Conservation (phyloP, 2,797 vertebrate species). For the Eupleurogrammus muticus region DNA sequence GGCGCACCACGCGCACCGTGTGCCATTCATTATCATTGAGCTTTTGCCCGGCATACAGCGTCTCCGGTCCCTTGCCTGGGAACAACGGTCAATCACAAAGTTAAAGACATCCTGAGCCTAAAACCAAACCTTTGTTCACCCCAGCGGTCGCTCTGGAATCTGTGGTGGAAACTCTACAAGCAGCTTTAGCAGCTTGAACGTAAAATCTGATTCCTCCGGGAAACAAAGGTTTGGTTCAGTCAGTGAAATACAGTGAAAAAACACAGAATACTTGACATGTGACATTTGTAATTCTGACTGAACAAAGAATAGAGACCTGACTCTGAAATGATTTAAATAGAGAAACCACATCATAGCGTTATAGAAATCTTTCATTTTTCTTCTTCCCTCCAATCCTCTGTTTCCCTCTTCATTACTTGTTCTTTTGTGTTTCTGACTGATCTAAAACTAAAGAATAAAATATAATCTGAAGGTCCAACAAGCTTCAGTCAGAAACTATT, state of each 20-base stretch:
- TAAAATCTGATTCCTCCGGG: conserved; percentile 26
- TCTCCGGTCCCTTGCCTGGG: conserved; percentile 99
- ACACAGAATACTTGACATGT: conserved; percentile 31
- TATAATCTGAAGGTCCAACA: not conserved
- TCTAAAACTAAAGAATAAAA: not conserved
- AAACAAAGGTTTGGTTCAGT: conserved; percentile 80
- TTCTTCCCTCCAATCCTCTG: not conserved
- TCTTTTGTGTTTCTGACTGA: too few species aligned
- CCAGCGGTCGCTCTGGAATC: conserved; percentile 15
- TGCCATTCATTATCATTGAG: conserved; percentile 99
- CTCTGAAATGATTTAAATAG: conserved; percentile 16
- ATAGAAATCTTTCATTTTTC: conserved; percentile 33
- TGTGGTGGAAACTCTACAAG: conserved; percentile 1
- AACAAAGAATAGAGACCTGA: conserved; percentile 1
- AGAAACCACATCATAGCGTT: conserved; percentile 45
- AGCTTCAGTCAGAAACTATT: too few species aligned
- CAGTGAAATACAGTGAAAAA: conserved; percentile 47
- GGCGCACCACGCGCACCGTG: conserved; percentile 95
- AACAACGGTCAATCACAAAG: conserved; percentile 86
- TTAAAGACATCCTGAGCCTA: conserved; percentile 82
- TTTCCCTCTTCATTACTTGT: not conserved
- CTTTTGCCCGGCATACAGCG: conserved; percentile 98
- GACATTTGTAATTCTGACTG: conserved; percentile 28
- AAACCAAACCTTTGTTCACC: conserved; percentile 84
- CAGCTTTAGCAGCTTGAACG: conserved; percentile 1